Evolutionary conservation across 1,140 invertebrate species (phyloP).

Genomic region (Drosophila nannoptera): DNA sequence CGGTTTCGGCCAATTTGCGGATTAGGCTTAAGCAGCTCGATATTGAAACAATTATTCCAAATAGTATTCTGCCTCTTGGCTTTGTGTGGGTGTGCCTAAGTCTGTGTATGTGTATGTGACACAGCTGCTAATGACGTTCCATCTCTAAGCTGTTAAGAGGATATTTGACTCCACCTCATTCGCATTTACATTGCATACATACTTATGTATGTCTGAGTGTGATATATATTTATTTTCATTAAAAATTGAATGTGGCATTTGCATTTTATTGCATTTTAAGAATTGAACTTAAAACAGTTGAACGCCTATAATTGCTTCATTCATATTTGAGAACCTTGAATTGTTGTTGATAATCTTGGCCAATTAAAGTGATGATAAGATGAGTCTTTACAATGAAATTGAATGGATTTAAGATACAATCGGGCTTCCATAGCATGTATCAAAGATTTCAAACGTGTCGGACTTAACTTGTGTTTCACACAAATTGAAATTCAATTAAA

Average conservation of each 20-base stretch:
- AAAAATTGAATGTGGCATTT: slow-evolving; percentile 69
- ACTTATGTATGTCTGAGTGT: not conserved
- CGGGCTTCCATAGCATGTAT: no score
- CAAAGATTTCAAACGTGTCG: no score
- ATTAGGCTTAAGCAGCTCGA: slow-evolving; percentile 54
- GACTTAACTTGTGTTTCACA: no score
- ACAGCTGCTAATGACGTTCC: slow-evolving; percentile 62
- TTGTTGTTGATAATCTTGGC: no score
- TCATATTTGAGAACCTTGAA: no score
- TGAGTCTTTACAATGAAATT: no score
- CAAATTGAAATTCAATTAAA: no score
- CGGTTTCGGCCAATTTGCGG: slow-evolving; percentile 56
- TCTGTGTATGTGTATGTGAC: not conserved
- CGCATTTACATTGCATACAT: slow-evolving; percentile 11
- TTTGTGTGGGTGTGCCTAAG: no score
- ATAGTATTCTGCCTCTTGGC: slow-evolving; percentile 53
- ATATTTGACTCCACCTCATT: slow-evolving; percentile 43
- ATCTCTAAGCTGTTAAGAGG: slow-evolving; percentile 56
- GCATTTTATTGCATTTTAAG: slow-evolving; percentile 49
- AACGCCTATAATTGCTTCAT: no score
- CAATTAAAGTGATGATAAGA: no score
- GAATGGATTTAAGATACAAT: no score
- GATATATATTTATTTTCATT: slow-evolving; percentile 64
- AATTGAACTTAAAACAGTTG: slow-evolving; percentile 48
- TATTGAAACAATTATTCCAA: slow-evolving; percentile 66